Conservation (phyloP, 1,140 invertebrate species). For the Megalonaias nervosa region DNA sequence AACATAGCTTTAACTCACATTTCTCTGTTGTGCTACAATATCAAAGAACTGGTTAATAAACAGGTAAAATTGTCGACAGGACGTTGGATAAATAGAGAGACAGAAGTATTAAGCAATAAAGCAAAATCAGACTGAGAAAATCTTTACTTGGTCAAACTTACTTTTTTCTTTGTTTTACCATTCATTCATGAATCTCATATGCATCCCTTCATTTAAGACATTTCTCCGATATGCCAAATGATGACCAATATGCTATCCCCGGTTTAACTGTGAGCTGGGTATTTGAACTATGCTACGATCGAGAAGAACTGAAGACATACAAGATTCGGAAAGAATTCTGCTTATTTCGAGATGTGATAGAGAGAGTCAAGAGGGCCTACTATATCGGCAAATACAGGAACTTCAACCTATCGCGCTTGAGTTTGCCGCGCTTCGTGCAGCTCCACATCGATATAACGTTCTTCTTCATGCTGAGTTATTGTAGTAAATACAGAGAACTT, state of each 20-base stretch:
- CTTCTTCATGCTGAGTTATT: constrained; percentile 29
- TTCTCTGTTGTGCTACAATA: no score
- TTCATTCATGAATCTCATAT: no score
- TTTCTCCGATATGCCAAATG: constrained; percentile 6
- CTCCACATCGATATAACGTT: constrained; percentile 31
- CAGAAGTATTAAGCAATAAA: no score
- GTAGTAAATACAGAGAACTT: constrained; percentile 12
- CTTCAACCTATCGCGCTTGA: constrained; percentile 17
- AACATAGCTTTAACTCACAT: no score
- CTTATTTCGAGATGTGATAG: constrained; percentile 12
- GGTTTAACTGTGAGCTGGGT: background rate
- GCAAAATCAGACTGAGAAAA: no score
- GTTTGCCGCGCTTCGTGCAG: constrained; percentile 30
- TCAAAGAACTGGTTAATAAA: no score
- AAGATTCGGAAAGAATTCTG: constrained; percentile 21
- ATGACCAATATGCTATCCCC: constrained; percentile 22
- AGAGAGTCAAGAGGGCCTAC: constrained; percentile 29
- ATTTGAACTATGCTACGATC: constrained; percentile 34
- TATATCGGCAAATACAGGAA: constrained; percentile 22
- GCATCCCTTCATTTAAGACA: background rate
- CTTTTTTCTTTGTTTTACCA: no score
- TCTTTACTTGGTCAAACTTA: no score
- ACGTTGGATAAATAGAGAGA: no score
- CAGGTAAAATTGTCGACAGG: no score
- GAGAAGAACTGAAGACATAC: constrained; percentile 24